These are phyloP conservation scores for Nibea coibor DNA, from an alignment of 2,113 vertebrate species.

Conservation along the genomic window DNA sequence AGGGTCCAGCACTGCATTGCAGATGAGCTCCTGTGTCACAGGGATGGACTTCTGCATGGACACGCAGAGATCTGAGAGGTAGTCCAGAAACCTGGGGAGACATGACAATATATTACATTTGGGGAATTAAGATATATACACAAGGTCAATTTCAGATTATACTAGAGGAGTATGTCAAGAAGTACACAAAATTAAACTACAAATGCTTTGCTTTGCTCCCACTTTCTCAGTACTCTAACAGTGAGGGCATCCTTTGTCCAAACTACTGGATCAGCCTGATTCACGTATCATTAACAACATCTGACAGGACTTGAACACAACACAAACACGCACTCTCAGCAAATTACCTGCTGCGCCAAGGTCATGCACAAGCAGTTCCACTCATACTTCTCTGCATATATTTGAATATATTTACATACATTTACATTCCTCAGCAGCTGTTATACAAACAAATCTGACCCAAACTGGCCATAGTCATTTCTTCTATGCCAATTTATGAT, in stretches of 20 bases:
- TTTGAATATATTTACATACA: slow-evolving; percentile 36
- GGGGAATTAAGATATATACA: background rate
- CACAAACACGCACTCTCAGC: slow-evolving; percentile 27
- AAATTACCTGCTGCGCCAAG: slow-evolving; percentile 32
- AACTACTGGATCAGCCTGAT: slow-evolving; percentile 6
- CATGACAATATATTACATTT: background rate
- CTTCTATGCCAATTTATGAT: slow-evolving; percentile 8
- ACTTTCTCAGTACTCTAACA: background rate
- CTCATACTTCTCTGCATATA: slow-evolving; percentile 15
- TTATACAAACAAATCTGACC: slow-evolving; percentile 41
- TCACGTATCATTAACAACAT: background rate
- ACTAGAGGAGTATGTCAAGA: background rate
- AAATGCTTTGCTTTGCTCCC: background rate
- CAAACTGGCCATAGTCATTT: slow-evolving; percentile 15
- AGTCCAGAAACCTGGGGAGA: slow-evolving; percentile 92
- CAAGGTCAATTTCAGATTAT: background rate
- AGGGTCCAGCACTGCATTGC: slow-evolving; percentile 95
- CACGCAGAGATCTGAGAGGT: slow-evolving; percentile 97
- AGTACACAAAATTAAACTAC: background rate
- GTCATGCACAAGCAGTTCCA: slow-evolving; percentile 43
- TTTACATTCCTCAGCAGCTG: slow-evolving; percentile 31
- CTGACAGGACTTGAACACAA: slow-evolving; percentile 11
- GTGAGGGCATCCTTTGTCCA: slow-evolving; percentile 8
- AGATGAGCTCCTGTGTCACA: slow-evolving; percentile 98
- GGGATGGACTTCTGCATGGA: slow-evolving; percentile 99